Conservation (phyloP, 2,113 vertebrate species). For the Trogon melanurus region DNA sequence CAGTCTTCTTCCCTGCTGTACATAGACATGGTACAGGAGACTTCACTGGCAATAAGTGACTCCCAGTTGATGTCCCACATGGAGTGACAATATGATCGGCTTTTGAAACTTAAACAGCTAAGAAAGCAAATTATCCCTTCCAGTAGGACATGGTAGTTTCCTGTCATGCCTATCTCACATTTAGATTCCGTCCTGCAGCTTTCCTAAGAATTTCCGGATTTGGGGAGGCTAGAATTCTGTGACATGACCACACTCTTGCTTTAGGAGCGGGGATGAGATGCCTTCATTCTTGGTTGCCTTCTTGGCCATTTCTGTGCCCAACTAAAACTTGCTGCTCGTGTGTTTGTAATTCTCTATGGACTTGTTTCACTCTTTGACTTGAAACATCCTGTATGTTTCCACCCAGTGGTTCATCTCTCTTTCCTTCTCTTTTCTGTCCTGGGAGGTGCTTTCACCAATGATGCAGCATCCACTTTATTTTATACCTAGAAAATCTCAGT, state of each 20-base stretch:
- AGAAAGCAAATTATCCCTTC: neutral
- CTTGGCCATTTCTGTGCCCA: neutral
- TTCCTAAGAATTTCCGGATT: neutral
- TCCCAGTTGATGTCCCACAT: neutral
- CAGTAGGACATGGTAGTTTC: neutral
- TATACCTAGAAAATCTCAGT: neutral
- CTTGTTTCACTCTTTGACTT: neutral
- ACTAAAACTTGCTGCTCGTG: neutral
- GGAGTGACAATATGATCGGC: neutral
- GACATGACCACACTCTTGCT: neutral
- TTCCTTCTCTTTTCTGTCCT: neutral
- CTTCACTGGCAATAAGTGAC: neutral
- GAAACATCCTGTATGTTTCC: neutral
- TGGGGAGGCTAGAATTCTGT: neutral
- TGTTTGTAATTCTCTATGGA: neutral
- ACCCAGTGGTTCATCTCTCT: neutral
- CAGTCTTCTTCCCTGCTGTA: neutral
- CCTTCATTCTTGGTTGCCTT: neutral
- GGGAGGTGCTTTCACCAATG: neutral
- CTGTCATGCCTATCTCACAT: neutral
- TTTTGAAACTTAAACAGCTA: neutral
- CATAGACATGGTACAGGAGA: neutral
- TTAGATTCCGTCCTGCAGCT: neutral
- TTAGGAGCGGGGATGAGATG: neutral
- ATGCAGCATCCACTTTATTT: neutral